These are phyloP conservation scores for Stenodema calcarata DNA, from an alignment of 2,888 invertebrate species.

Conservation along the genomic window DNA sequence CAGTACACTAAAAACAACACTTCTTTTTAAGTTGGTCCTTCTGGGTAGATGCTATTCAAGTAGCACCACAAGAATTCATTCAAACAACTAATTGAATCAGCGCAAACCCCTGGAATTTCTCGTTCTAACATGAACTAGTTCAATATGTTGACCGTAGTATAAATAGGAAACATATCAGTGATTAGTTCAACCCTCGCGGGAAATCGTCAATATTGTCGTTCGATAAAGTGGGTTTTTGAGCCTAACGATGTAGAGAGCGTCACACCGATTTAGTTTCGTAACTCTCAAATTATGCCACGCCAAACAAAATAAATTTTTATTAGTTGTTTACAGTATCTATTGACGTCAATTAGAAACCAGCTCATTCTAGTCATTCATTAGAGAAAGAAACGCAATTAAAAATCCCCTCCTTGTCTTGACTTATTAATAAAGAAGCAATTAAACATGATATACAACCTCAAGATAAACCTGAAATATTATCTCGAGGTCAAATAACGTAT, in stretches of 20 bases:
- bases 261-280: not conserved
- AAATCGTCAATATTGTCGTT: too few species aligned
- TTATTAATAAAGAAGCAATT: constrained; percentile 39
- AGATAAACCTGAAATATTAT: not conserved
- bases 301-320: not conserved
- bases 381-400: not conserved
- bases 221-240: not conserved
- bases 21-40: too few species aligned
- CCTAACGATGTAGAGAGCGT: not conserved
- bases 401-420: not conserved
- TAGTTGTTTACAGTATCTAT: not conserved
- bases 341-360: constrained; percentile 11
- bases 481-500: constrained; percentile 4
- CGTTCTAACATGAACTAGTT: too few species aligned
- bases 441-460: constrained; percentile 10
- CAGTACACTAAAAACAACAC: too few species aligned
- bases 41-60: too few species aligned
- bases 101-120: too few species aligned
- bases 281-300: not conserved
- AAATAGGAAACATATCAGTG: too few species aligned
- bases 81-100: too few species aligned
- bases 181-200: too few species aligned
- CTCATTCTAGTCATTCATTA: not conserved
- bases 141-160: too few species aligned
- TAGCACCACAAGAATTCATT: too few species aligned